phyloP scores from a whole-genome alignment of 2,888 invertebrate species.

The Amphiduros pacificus region DNA sequence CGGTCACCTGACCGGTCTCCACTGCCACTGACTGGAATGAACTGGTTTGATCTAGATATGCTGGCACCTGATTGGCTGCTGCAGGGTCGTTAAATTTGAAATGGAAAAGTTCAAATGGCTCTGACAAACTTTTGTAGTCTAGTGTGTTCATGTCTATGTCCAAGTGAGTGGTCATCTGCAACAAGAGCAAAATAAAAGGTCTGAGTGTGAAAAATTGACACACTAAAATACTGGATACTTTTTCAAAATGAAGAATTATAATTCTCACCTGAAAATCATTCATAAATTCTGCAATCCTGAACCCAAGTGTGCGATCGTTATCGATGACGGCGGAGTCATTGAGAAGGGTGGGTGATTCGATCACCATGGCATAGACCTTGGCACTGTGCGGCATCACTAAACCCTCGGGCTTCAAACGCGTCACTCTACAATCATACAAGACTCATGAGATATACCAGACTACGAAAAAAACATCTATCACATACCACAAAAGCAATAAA shows the following conservation, averaged over 20 bases:
- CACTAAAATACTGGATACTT: neutral
- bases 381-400: constrained; percentile 40
- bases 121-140: constrained; percentile 40
- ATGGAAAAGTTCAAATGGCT: constrained; percentile 41
- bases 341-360: constrained; percentile 43
- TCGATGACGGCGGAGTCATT: constrained; percentile 38
- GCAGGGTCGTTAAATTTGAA: constrained; percentile 37
- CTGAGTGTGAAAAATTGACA: neutral
- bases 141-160: constrained; percentile 45
- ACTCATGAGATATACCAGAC: too few species aligned
- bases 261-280: constrained; percentile 49
- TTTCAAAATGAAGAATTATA: neutral
- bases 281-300: constrained; percentile 45
- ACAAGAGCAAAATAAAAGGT: neutral
- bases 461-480: too few species aligned
- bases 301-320: constrained; percentile 43
- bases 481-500: too few species aligned
- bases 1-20: constrained; percentile 40
- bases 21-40: constrained; percentile 32
- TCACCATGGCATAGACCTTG: constrained; percentile 42
- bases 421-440: constrained; percentile 33
- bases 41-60: constrained; percentile 24
- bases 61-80: constrained; percentile 14
- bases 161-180: constrained; percentile 45
- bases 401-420: constrained; percentile 32